A percentile compares a stretch with the other conserved stretches of the same genome.
Conservation (phyloP, 2,113 vertebrate species). For the Oreochromis aureus region DNA sequence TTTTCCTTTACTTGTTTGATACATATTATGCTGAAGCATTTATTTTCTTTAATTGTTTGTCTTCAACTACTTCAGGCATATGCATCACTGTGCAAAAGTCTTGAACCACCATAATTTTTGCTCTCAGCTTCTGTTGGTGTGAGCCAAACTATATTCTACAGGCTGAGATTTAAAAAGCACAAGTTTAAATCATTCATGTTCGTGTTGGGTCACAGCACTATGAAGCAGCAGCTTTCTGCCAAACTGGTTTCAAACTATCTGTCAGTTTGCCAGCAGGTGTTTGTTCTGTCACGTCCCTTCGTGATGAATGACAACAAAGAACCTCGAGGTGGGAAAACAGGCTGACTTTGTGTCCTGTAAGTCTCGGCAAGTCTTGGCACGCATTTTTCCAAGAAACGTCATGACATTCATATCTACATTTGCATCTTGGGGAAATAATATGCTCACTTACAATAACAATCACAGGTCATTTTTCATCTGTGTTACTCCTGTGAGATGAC, state of each 20-base stretch:
- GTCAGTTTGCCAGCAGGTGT: neutral
- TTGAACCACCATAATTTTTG: rapidly evolving
- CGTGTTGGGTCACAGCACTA: rapidly evolving
- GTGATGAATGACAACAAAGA: neutral
- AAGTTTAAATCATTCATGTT: neutral
- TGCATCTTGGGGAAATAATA: neutral
- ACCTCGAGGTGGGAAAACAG: neutral
- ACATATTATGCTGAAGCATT: neutral
- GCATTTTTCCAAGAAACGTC: neutral
- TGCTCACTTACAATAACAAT: neutral
- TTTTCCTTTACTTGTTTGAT: neutral
- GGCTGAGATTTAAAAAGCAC: neutral
- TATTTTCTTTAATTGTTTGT: neutral
- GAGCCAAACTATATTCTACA: neutral
- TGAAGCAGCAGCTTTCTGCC: neutral
- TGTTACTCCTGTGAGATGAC: neutral
- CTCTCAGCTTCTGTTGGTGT: neutral
- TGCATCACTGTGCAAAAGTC: neutral
- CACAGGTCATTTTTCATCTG: neutral
- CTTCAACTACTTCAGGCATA: neutral
- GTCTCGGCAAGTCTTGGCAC: neutral
- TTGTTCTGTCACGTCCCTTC: neutral
- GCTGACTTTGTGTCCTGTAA: neutral
- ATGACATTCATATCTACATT: neutral
- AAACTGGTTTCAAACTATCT: neutral